phyloP scores from a whole-genome alignment of 2,797 vertebrate species.

The Microchirus variegatus region DNA sequence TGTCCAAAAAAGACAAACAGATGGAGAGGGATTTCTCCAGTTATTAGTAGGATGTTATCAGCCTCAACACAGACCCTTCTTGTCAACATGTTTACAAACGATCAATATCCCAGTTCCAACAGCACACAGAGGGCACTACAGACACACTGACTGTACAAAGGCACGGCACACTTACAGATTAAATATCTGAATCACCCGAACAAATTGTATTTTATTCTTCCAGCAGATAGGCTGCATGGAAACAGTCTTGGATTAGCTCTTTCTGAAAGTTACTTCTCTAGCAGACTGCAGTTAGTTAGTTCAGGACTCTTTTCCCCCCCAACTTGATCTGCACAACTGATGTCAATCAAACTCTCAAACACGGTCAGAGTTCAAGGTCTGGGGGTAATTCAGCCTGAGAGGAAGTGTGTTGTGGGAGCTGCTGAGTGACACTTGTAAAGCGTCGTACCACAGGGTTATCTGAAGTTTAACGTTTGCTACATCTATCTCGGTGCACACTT shows the following conservation, averaged over 20 bases:
- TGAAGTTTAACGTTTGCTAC: slow-evolving; percentile 24
- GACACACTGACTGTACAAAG: too few relatives aligned
- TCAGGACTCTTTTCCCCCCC: not conserved
- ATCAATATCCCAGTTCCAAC: not conserved
- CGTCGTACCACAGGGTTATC: slow-evolving; percentile 29
- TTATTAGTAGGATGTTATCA: not conserved
- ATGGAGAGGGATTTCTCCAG: not conserved
- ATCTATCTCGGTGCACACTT: slow-evolving; percentile 33
- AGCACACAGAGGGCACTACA: too few relatives aligned
- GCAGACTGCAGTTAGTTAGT: slow-evolving; percentile 1
- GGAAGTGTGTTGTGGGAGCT: slow-evolving; percentile 18
- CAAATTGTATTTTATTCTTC: too few relatives aligned
- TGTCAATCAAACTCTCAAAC: slow-evolving; percentile 40
- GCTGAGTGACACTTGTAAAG: slow-evolving; percentile 28
- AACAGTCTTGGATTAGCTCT: too few relatives aligned
- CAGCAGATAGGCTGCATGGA: too few relatives aligned
- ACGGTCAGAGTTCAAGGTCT: slow-evolving; percentile 26
- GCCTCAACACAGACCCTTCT: slow-evolving; percentile 3
- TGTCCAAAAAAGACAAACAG: too few relatives aligned
- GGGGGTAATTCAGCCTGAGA: slow-evolving; percentile 18
- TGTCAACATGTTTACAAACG: slow-evolving; percentile 1
- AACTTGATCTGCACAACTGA: slow-evolving; percentile 8
- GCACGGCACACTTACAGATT: too few relatives aligned
- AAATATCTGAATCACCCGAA: too few relatives aligned
- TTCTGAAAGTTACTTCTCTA: not conserved